phyloP scores from a whole-genome alignment of 2,888 invertebrate genomes.

The Lasioglossum leucozonium region DNA sequence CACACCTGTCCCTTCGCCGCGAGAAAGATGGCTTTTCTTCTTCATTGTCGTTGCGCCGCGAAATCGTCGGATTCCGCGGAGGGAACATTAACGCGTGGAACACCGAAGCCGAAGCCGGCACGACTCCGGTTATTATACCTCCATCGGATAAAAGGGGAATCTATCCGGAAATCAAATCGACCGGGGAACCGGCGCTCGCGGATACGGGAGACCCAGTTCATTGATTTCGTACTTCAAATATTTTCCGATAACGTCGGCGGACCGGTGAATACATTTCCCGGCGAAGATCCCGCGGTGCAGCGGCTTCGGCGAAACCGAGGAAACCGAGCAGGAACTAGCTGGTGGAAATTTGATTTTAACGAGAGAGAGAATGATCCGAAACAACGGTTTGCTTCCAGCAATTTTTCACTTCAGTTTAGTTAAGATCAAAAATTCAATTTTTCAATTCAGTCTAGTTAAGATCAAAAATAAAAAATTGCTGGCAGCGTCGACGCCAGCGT shows the following conservation, averaged over 20 bases:
- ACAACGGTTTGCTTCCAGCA: neutral
- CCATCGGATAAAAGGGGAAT: neutral
- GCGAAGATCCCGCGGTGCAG: neutral
- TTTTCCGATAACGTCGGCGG: conserved; percentile 19
- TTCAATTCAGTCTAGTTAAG: too few species aligned
- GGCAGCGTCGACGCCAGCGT: too few species aligned
- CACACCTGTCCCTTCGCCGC: conserved; percentile 43
- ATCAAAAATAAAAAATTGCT: too few species aligned
- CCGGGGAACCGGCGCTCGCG: neutral
- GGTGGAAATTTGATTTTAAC: neutral
- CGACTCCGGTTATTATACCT: conserved; percentile 40
- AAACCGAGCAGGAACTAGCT: neutral
- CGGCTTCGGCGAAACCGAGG: neutral
- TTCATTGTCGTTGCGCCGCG: conserved; percentile 29
- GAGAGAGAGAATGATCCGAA: neutral
- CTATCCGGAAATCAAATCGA: conserved; percentile 26
- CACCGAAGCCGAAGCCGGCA: neutral
- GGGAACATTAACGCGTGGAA: conserved; percentile 29
- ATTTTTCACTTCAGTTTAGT: neutral
- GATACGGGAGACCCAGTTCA: neutral
- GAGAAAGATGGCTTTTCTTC: conserved; percentile 37
- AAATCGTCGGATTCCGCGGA: conserved; percentile 18
- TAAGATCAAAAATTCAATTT: too few species aligned
- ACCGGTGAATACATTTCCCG: neutral
- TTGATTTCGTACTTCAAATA: conserved; percentile 29